Evolutionary conservation across 2,888 invertebrate species (phyloP).

Genomic region (Watsonalla cultraria): DNA sequence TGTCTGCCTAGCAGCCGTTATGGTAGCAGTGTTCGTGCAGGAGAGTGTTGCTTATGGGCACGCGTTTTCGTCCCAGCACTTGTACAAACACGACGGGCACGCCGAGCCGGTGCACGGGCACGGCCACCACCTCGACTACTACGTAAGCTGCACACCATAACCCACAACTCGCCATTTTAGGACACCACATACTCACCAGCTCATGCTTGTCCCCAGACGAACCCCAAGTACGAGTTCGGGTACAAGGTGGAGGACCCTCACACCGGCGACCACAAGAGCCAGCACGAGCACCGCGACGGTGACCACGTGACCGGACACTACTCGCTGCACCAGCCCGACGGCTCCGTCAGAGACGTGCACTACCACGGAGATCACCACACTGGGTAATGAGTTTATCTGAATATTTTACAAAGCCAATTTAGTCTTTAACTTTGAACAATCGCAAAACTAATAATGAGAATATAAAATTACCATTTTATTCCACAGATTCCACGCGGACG

Average conservation of each 20-base stretch:
- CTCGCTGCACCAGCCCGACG: slow-evolving; percentile 31
- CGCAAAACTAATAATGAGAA: too few species aligned
- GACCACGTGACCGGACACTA: slow-evolving; percentile 80
- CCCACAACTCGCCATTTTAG: not conserved
- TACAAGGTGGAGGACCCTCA: slow-evolving; percentile 68
- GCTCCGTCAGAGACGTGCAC: slow-evolving; percentile 55
- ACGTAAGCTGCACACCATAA: not conserved
- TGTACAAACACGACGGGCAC: slow-evolving; percentile 25
- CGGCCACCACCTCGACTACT: slow-evolving; percentile 5
- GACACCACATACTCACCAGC: not conserved
- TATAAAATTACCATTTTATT: not conserved
- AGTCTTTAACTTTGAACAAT: too few species aligned
- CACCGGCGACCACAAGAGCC: slow-evolving; percentile 77
- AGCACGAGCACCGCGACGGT: slow-evolving; percentile 75
- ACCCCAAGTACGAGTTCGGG: slow-evolving; percentile 46
- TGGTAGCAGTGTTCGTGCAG: slow-evolving; percentile 23
- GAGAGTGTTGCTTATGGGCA: slow-evolving; percentile 40
- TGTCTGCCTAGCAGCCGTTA: slow-evolving; percentile 3
- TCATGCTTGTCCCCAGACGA: slow-evolving; percentile 10
- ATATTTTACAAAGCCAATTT: not conserved
- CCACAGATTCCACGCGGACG: slow-evolving; percentile 55
- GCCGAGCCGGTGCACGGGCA: slow-evolving; percentile 11
- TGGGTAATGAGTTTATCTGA: slow-evolving; percentile 29
- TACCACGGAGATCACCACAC: slow-evolving; percentile 62
- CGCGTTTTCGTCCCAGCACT: slow-evolving; percentile 24